Evolutionary conservation across 1,140 invertebrate genomes (phyloP), one percentile per base, ranked within the genome.

Genomic region (Drosophila watanabei): DNA sequence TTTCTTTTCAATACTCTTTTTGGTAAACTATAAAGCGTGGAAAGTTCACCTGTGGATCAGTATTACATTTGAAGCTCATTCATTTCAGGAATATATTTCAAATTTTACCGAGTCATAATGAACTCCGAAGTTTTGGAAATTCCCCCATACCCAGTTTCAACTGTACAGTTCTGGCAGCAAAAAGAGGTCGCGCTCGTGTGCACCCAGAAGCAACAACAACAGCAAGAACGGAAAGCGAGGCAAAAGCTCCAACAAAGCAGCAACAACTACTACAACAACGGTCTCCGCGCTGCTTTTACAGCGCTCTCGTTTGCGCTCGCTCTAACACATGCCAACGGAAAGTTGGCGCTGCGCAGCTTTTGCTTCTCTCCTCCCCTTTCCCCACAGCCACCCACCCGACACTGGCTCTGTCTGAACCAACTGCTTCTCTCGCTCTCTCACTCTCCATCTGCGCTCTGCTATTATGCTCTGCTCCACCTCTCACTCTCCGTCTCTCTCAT

Each of bases 131-230:
- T 56, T 18, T 33, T 49, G 5, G n/a, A 32, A 51, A 58, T 75
- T 77, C 49, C 46, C 48, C 52, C 51, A 70, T 87, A 84, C 62
- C 11, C 61, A 80, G 62, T 60, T 80, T 63, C 51, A 73, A 84
- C 84, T 87, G 84, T 87, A 87, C 85, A 84, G 68, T 72, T 78
- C 65, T 79, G 58, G 43, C 52, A 48, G 56, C 48, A 24, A 78
- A 65, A 89, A 89, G 85, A 89, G 85, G 85, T 89, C 85, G 85
- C 82, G 86, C 86, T 88, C 86, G 85, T 88, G 81, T 88, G 86
- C 82, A 90, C 85, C 85, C 85, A 80, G 72, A 79, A 63, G 68
- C 75, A 80, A 48, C 78, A 80, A 48, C 78, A 48, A 49, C 71
- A 61, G 24, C 41, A 65, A 66, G 58, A 70, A 66, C 46, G 33